phyloP scores from a whole-genome alignment of 2,797 vertebrate species.

The Anniella stebbinsi region DNA sequence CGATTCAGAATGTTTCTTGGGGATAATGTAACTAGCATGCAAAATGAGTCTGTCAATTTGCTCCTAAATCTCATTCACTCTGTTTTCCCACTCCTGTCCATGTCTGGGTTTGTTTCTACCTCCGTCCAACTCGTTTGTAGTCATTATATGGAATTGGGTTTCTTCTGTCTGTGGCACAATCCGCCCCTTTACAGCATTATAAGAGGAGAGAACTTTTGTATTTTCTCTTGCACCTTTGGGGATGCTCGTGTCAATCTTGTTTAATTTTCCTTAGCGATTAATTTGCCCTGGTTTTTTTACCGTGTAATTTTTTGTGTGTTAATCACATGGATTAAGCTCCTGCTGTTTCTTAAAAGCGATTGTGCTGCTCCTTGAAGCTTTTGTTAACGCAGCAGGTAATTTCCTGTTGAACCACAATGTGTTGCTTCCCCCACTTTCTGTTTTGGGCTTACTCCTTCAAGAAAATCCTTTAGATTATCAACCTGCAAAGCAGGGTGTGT shows the following conservation, averaged over 20 bases:
- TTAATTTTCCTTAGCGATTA: constrained; percentile 42
- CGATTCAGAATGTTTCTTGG: neutral
- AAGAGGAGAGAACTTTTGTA: neutral
- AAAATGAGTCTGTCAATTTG: neutral
- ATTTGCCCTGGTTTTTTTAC: constrained; percentile 31
- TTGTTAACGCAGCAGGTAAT: constrained; percentile 23
- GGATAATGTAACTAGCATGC: constrained; percentile 4
- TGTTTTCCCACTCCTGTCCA: neutral
- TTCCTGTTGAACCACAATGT: constrained; percentile 25
- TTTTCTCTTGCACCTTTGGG: neutral
- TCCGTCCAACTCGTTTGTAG: neutral
- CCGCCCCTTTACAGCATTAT: neutral
- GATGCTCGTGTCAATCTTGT: neutral
- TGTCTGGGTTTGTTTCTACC: neutral
- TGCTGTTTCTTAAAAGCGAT: neutral
- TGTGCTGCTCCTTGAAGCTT: constrained; percentile 1
- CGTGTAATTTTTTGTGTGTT: constrained; percentile 26
- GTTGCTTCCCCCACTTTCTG: neutral
- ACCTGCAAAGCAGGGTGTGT: neutral
- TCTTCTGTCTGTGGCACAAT: constrained; percentile 23
- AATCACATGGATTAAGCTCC: constrained; percentile 13
- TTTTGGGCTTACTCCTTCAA: neutral
- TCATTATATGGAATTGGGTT: neutral
- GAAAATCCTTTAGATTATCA: neutral
- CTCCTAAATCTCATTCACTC: constrained; percentile 3